These are phyloP conservation scores for Tragelaphus buxtoni DNA, from an alignment of 2,113 vertebrate genomes.

Conservation along the genomic window DNA sequence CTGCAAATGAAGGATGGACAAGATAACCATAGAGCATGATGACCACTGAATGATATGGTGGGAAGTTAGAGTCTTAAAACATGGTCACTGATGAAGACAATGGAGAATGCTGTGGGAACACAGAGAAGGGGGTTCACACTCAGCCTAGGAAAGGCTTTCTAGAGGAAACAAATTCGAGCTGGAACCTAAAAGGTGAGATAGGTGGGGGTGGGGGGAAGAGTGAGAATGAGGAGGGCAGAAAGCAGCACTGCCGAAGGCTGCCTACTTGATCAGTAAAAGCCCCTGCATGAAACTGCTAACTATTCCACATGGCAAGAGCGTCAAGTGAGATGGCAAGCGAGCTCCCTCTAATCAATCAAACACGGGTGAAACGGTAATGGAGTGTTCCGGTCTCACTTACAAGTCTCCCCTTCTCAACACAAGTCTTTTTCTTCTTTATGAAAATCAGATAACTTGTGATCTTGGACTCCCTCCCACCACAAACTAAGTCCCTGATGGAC, in stretches of 20 bases:
- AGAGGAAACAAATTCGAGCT: not conserved
- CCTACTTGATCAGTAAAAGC: fast-evolving
- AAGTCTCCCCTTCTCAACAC: not conserved
- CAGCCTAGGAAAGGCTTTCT: not conserved
- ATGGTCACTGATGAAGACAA: not conserved
- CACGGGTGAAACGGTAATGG: not conserved
- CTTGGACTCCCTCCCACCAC: not conserved
- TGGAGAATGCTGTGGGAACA: not conserved
- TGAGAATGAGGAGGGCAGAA: not conserved
- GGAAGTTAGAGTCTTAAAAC: not conserved
- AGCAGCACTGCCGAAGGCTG: not conserved
- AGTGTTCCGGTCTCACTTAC: not conserved
- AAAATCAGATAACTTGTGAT: not conserved
- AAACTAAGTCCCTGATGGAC: not conserved
- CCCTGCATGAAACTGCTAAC: too few relatives aligned
- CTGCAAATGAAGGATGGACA: not conserved
- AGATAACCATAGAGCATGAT: not conserved
- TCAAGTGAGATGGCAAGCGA: not conserved
- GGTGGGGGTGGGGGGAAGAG: not conserved
- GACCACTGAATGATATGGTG: not conserved
- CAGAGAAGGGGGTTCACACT: not conserved
- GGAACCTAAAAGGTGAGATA: not conserved
- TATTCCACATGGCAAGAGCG: fast-evolving
- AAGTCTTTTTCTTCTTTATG: not conserved
- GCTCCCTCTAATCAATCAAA: not conserved